Conservation (phyloP, 2,113 vertebrate species). For the Galeopterus variegatus region DNA sequence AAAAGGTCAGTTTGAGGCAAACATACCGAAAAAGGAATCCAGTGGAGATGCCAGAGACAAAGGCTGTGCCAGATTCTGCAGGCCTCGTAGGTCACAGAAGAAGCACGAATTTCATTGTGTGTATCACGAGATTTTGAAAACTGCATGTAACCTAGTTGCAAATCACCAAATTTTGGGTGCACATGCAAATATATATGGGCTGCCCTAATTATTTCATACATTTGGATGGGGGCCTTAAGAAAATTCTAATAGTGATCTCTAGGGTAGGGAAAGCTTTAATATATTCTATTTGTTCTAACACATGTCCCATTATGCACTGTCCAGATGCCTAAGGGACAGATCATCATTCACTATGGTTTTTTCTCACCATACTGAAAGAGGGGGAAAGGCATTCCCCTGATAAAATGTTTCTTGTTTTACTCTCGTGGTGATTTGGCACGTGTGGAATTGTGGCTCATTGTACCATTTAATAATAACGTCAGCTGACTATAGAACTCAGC, state of each 20-base stretch:
- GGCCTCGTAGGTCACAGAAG: not conserved
- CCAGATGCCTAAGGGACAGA: not conserved
- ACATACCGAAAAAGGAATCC: not conserved
- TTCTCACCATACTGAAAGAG: not conserved
- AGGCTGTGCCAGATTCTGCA: not conserved
- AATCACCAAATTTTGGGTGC: not conserved
- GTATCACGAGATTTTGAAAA: constrained; percentile 19
- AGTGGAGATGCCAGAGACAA: not conserved
- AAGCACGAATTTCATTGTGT: not conserved
- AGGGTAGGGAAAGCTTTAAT: not conserved
- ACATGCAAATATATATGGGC: not conserved
- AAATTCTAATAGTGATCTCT: not conserved
- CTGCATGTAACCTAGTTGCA: not conserved
- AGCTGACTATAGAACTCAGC: not conserved
- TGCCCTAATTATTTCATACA: not conserved
- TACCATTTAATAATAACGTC: not conserved
- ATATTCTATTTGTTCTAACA: not conserved
- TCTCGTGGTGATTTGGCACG: not conserved
- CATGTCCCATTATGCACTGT: not conserved
- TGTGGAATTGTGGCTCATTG: not conserved
- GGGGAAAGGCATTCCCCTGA: not conserved
- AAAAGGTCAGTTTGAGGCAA: not conserved
- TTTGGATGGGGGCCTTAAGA: not conserved
- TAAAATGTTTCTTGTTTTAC: not conserved
- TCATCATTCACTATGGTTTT: not conserved